phyloP scores from a whole-genome alignment of 2,797 vertebrate species.

The Crocodylus rhombifer region DNA sequence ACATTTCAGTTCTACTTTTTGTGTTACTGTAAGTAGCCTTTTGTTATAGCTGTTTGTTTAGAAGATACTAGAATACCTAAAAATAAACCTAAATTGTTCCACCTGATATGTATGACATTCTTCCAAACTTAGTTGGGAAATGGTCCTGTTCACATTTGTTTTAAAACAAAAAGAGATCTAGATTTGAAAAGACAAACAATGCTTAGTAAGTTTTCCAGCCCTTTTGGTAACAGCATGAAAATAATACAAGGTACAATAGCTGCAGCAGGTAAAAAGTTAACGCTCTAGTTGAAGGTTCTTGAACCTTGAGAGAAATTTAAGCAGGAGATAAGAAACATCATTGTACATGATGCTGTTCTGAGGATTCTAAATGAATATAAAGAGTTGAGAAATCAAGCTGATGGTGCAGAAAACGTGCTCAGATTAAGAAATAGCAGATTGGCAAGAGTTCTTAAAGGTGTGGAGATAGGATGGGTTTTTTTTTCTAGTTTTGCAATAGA shows the following conservation, averaged over 20 bases:
- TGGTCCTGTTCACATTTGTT: neutral
- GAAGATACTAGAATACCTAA: neutral
- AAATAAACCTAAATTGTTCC: neutral
- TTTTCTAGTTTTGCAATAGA: neutral
- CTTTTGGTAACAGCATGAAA: neutral
- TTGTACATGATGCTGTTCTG: neutral
- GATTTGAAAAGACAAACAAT: neutral
- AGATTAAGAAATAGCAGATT: neutral
- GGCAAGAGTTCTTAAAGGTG: neutral
- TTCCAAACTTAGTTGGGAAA: neutral
- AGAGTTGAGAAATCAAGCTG: conserved; percentile 4
- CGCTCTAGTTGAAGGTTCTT: neutral
- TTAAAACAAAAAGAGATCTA: neutral
- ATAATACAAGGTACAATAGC: neutral
- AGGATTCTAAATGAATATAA: neutral
- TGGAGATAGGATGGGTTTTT: neutral
- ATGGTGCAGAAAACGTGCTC: conserved; percentile 30
- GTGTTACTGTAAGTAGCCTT: neutral
- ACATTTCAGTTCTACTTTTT: neutral
- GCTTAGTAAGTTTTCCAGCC: neutral
- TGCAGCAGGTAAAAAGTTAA: neutral
- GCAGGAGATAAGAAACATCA: neutral
- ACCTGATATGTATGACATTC: neutral
- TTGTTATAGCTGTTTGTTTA: neutral
- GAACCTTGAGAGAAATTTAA: neutral